Evolutionary conservation across 2,888 invertebrate species (phyloP).

Genomic region (Hedya salicella): DNA sequence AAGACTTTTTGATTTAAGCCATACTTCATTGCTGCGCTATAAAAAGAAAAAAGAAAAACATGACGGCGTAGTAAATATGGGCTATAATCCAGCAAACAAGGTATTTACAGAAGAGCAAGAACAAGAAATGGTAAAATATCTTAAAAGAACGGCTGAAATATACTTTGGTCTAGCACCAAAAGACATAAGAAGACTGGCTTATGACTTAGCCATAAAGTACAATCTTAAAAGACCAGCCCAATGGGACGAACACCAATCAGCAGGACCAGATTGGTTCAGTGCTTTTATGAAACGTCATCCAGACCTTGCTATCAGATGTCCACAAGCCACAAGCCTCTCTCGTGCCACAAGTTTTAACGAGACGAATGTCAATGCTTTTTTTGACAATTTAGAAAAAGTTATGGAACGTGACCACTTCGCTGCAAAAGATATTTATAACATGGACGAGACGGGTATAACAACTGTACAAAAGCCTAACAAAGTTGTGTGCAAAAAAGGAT

Average conservation of each 20-base stretch:
- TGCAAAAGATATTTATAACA: conserved; percentile 45
- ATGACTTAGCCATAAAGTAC: not conserved
- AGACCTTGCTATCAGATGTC: conserved; percentile 50
- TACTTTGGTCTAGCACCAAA: conserved; percentile 34
- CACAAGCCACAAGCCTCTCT: conserved; percentile 54
- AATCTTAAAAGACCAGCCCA: not conserved
- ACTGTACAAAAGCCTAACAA: conserved; percentile 49
- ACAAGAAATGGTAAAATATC: conserved; percentile 35
- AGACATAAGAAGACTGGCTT: conserved; percentile 19
- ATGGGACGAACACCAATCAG: conserved; percentile 2
- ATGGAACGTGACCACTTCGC: conserved; percentile 40
- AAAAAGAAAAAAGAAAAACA: conserved; percentile 10
- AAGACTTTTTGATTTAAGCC: not conserved
- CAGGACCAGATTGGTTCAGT: conserved; percentile 42
- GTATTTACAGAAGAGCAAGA: conserved; percentile 38
- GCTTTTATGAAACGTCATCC: conserved; percentile 29
- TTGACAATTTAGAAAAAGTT: conserved; percentile 44
- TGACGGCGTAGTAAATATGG: conserved; percentile 38
- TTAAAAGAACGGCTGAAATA: conserved; percentile 36
- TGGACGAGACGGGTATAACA: conserved; percentile 50
- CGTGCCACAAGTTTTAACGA: conserved; percentile 53
- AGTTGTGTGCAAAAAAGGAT: conserved; percentile 46
- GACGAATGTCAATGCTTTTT: conserved; percentile 47
- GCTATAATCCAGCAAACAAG: conserved; percentile 42
- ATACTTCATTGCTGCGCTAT: not conserved